Evolutionary conservation across 92 coral and sea anemone species (phyloP).

Genomic region (Umimayanthus chanpuru): DNA sequence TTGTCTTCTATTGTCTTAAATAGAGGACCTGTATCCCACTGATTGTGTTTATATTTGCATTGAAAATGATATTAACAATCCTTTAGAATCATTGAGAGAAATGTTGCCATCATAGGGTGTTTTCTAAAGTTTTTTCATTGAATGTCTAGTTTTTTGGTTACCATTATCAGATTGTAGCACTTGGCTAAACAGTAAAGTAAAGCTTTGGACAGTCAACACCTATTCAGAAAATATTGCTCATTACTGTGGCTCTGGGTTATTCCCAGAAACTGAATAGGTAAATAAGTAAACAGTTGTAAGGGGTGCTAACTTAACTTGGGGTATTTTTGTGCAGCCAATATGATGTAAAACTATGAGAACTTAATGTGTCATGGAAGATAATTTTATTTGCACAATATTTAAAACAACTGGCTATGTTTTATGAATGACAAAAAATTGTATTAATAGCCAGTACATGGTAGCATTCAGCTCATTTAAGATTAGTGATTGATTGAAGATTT

Average conservation of each 20-base stretch:
- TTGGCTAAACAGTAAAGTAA: neutral
- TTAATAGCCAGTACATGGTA: neutral
- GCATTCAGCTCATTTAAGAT: too few relatives aligned
- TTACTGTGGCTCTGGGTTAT: neutral
- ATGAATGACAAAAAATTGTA: neutral
- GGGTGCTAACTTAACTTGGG: neutral
- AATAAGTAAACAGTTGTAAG: neutral
- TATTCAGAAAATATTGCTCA: neutral
- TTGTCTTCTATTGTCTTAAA: neutral
- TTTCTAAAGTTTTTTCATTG: neutral
- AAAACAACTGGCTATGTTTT: neutral
- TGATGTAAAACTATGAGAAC: neutral
- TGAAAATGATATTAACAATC: conserved; percentile 10
- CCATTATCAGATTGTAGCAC: neutral
- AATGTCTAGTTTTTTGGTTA: neutral
- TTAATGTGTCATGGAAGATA: neutral
- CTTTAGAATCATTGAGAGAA: neutral
- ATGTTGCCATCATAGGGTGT: neutral
- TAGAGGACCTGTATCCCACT: neutral
- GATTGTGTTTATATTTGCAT: conserved; percentile 3
- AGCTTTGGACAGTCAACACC: neutral
- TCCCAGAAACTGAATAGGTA: neutral
- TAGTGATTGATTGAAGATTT: too few relatives aligned
- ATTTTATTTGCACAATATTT: neutral
- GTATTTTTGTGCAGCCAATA: neutral